Evolutionary conservation across 2,888 invertebrate genomes (phyloP).

Genomic region (Hyles lineata): DNA sequence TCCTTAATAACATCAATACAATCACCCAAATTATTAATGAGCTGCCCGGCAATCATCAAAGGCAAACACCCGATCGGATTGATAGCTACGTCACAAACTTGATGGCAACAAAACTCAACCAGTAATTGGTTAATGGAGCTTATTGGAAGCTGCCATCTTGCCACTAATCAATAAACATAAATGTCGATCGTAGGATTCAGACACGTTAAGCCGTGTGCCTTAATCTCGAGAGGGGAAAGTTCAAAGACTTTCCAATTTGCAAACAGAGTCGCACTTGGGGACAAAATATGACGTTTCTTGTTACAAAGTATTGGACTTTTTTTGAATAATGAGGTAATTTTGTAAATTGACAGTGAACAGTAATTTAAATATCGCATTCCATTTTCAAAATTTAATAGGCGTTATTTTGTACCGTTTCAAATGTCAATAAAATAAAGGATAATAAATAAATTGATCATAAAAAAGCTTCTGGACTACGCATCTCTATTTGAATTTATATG

Average conservation of each 20-base stretch:
- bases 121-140: conserved; percentile 81
- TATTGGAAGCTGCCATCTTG: conserved; percentile 72
- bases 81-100: conserved; percentile 68
- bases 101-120: conserved; percentile 66
- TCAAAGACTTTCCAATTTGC: conserved; percentile 74
- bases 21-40: background rate
- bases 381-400: background rate
- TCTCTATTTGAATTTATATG: too few relatives aligned
- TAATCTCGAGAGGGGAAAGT: conserved; percentile 70
- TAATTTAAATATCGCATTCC: background rate
- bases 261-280: conserved; percentile 45
- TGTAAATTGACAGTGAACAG: background rate
- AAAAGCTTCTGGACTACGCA: too few relatives aligned
- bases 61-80: conserved; percentile 63
- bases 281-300: background rate
- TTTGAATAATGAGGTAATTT: background rate
- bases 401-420: background rate
- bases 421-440: background rate
- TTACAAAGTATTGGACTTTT: background rate
- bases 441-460: background rate
- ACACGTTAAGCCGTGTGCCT: conserved; percentile 67
- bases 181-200: conserved; percentile 71
- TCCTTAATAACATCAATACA: conserved; percentile 12
- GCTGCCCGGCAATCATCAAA: background rate
- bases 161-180: conserved; percentile 81